These are phyloP conservation scores for Papilio polyxenes DNA, from an alignment of 1,140 invertebrate genomes.

Conservation along the genomic window DNA sequence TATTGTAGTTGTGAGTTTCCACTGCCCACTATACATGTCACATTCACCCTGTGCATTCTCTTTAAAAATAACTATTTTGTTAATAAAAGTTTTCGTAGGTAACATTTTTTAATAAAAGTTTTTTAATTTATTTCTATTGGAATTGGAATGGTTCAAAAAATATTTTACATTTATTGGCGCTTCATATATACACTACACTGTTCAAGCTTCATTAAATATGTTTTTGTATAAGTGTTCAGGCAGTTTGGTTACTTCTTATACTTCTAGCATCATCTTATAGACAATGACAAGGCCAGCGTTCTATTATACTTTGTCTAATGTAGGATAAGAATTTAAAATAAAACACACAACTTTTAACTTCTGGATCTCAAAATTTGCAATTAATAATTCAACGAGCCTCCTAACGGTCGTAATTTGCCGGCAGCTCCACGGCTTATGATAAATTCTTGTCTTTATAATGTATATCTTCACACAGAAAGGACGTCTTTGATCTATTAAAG, in stretches of 20 bases:
- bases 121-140: too few relatives aligned
- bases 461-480: slow-evolving; percentile 2
- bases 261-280: background rate
- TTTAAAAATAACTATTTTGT: too few relatives aligned
- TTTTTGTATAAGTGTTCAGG: too few relatives aligned
- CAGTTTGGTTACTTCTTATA: background rate
- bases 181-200: too few relatives aligned
- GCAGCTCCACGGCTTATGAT: slow-evolving; percentile 6
- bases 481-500: slow-evolving; percentile 11
- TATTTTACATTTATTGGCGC: too few relatives aligned
- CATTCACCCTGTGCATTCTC: too few relatives aligned
- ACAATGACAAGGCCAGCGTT: background rate
- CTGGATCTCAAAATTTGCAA: background rate
- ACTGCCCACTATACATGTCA: background rate
- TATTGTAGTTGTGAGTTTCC: background rate
- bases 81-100: too few relatives aligned
- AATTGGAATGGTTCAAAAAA: too few relatives aligned
- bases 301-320: background rate
- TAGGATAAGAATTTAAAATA: background rate
- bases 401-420: slow-evolving; percentile 24
- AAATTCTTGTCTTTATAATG: slow-evolving; percentile 12
- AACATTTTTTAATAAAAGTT: too few relatives aligned
- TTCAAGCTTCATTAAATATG: too few relatives aligned
- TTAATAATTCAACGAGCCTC: slow-evolving; percentile 14
- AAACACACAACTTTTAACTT: background rate